Conservation (phyloP, 2,797 vertebrate species). For the Botia almorhae region DNA sequence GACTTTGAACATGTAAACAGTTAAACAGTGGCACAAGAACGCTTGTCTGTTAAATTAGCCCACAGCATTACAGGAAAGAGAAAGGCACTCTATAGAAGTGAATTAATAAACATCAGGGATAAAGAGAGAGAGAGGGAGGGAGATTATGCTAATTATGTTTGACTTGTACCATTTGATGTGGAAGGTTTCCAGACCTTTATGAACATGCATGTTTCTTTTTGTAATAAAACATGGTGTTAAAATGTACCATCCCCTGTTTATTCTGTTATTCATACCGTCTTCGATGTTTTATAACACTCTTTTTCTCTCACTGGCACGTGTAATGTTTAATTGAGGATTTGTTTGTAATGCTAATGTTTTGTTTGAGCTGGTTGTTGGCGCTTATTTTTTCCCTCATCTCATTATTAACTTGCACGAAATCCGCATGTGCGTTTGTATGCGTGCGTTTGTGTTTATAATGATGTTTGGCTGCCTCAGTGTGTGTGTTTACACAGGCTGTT, state of each 20-base stretch:
- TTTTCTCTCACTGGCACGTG: neutral
- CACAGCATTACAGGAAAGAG: slow-evolving; percentile 39
- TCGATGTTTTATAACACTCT: neutral
- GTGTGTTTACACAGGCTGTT: slow-evolving; percentile 44
- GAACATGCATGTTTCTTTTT: slow-evolving; percentile 8
- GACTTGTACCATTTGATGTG: slow-evolving; percentile 51
- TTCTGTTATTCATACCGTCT: neutral
- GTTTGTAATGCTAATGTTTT: slow-evolving; percentile 34
- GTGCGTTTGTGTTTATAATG: slow-evolving; percentile 10
- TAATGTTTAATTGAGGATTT: neutral
- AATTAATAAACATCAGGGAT: slow-evolving; percentile 50
- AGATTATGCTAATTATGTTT: slow-evolving; percentile 56
- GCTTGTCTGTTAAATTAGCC: slow-evolving; percentile 43
- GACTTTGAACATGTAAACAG: neutral
- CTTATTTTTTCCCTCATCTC: slow-evolving; percentile 13
- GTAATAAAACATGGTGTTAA: slow-evolving; percentile 34
- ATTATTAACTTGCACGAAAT: neutral
- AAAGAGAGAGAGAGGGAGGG: slow-evolving; percentile 20
- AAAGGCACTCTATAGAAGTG: slow-evolving; percentile 32
- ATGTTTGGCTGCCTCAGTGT: slow-evolving; percentile 37
- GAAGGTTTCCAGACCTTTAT: slow-evolving; percentile 42
- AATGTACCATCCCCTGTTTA: neutral
- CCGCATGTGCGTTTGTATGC: neutral
- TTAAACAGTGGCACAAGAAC: neutral
- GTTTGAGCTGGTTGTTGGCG: slow-evolving; percentile 11